Evolutionary conservation across 2,113 vertebrate genomes (phyloP).

Genomic region (Leptodactylus fuscus): DNA sequence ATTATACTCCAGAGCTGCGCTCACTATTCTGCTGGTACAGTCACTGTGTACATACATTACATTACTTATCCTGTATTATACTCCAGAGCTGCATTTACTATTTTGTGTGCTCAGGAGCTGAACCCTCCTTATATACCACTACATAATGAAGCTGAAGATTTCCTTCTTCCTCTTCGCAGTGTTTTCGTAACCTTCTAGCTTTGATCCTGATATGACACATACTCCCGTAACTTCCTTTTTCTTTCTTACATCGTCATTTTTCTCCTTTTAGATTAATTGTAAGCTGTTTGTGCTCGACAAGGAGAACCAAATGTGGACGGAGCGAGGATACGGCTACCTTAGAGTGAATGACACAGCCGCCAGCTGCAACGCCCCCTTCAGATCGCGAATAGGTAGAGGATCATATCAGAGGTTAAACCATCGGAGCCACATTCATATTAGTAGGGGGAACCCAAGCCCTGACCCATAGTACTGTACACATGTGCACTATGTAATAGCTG

Average conservation of each 20-base stretch:
- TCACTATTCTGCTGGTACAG: no score
- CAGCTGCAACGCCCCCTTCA: constrained; percentile 71
- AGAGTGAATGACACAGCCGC: constrained; percentile 80
- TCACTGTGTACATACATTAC: no score
- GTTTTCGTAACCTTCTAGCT: no score
- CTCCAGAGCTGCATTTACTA: not conserved
- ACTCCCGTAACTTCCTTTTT: no score
- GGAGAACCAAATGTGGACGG: constrained; percentile 76
- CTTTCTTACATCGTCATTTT: not conserved
- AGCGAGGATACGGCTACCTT: constrained; percentile 80
- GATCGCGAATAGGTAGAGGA: constrained; percentile 80
- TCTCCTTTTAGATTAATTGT: constrained; percentile 76
- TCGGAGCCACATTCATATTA: constrained; percentile 22
- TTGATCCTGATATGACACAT: no score
- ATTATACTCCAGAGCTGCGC: no score
- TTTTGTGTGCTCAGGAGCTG: not conserved
- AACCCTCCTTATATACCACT: not conserved
- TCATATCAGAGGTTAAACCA: not conserved
- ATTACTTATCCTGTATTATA: not conserved
- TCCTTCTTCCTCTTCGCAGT: not conserved
- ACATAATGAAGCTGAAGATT: no score
- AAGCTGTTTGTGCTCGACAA: constrained; percentile 83
- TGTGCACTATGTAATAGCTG: no score
- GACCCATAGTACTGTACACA: not conserved
- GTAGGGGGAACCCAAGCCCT: not conserved